Evolutionary conservation across 2,113 vertebrate genomes (phyloP).

Genomic region (Pontoporia blainvillei): DNA sequence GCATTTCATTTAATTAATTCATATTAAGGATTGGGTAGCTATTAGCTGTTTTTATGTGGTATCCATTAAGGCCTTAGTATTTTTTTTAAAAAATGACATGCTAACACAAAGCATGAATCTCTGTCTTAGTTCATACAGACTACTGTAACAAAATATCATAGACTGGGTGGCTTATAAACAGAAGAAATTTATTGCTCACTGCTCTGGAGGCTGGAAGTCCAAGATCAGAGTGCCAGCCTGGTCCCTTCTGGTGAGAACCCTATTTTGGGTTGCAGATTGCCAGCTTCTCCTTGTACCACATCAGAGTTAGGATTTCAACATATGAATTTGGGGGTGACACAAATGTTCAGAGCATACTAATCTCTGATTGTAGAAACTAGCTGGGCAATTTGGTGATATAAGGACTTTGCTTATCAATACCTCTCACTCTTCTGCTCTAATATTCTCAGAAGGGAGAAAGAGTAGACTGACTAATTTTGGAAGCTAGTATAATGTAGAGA

Average conservation of each 20-base stretch:
- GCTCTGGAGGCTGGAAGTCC: background rate
- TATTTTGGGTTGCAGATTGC: background rate
- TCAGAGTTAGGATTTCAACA: background rate
- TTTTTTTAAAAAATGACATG: background rate
- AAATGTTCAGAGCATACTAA: background rate
- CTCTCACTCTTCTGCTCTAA: background rate
- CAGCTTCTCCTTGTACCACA: background rate
- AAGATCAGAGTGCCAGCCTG: background rate
- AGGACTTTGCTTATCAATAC: background rate
- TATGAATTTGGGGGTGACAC: too few relatives aligned
- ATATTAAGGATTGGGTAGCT: background rate
- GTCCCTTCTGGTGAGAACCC: background rate
- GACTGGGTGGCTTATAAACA: background rate
- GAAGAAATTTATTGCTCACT: background rate
- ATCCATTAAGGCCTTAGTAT: background rate
- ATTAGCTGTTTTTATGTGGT: background rate
- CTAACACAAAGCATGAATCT: background rate
- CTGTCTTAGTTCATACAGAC: background rate
- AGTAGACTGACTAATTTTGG: background rate
- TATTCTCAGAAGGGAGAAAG: background rate
- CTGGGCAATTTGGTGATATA: background rate
- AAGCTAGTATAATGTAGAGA: background rate
- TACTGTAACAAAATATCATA: background rate
- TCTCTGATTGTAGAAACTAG: background rate
- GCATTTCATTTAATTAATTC: background rate